Percentiles rank a stretch among this genome's conserved stretches.
Conservation (phyloP, 2,888 invertebrate genomes). For the Zaprionus obscuricornis region DNA sequence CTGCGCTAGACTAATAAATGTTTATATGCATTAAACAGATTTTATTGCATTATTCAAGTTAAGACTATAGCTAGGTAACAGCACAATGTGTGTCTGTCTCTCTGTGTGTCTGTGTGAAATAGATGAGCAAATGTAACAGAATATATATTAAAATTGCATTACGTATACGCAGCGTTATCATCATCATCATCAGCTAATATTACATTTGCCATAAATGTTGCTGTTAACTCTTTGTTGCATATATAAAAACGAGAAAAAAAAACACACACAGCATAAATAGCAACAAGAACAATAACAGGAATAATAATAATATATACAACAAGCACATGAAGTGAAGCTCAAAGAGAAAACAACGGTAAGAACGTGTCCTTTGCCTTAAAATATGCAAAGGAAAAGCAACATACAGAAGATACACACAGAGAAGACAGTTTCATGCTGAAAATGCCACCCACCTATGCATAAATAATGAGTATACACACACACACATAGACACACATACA, state of each 20-base stretch:
- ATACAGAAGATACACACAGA: slow-evolving; percentile 44
- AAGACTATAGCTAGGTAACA: neutral
- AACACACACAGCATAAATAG: slow-evolving; percentile 64
- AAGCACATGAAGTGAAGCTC: neutral
- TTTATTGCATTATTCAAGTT: slow-evolving; percentile 16
- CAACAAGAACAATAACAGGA: slow-evolving; percentile 52
- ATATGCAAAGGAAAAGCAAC: slow-evolving; percentile 68
- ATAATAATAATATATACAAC: slow-evolving; percentile 7
- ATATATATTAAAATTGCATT: slow-evolving; percentile 62
- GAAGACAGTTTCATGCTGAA: slow-evolving; percentile 13
- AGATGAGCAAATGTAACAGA: slow-evolving; percentile 32
- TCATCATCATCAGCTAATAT: no score
- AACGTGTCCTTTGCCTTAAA: slow-evolving; percentile 38
- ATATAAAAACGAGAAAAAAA: no score
- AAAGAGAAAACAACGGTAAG: neutral
- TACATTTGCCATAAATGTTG: slow-evolving; percentile 21
- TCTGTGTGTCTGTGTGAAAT: slow-evolving; percentile 29
- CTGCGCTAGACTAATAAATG: slow-evolving; percentile 53
- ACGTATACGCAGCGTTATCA: slow-evolving; percentile 39
- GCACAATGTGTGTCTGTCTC: slow-evolving; percentile 1
- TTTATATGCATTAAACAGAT: slow-evolving; percentile 30
- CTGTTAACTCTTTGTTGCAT: slow-evolving; percentile 66
- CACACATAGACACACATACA: slow-evolving; percentile 12
- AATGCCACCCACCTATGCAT: slow-evolving; percentile 69
- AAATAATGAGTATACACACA: slow-evolving; percentile 67